phyloP scores from a whole-genome alignment of 2,797 vertebrate genomes.

The Neosilurus mollespiculum region DNA sequence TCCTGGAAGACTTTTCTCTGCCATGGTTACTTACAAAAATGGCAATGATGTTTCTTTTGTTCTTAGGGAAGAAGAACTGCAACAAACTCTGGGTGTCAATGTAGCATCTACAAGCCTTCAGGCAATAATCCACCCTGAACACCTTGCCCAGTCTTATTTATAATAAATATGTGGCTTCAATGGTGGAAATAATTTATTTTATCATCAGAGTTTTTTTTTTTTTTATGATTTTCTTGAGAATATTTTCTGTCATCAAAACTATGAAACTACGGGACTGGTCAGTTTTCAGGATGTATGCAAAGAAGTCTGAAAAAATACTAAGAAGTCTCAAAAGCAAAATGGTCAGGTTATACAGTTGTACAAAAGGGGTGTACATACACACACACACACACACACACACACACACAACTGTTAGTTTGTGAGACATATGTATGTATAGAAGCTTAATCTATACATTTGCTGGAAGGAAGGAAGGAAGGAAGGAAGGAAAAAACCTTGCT shows the following conservation, averaged over 20 bases:
- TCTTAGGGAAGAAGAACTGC: not conserved
- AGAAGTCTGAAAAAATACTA: not conserved
- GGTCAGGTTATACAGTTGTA: not conserved
- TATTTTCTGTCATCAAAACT: not conserved
- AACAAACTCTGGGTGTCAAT: not conserved
- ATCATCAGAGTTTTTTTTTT: not conserved
- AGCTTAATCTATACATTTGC: not conserved
- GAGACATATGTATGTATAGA: not conserved
- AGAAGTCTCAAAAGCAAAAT: not conserved
- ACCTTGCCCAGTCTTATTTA: not conserved
- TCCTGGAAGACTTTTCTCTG: slow-evolving; percentile 16
- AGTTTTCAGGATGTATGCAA: not conserved
- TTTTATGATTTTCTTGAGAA: not conserved
- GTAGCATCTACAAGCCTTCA: not conserved
- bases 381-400: no score
- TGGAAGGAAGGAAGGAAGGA: not conserved
- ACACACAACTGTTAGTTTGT: no score
- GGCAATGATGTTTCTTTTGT: slow-evolving; percentile 5
- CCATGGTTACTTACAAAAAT: slow-evolving; percentile 16
- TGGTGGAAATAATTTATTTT: not conserved
- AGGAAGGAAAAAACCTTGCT: not conserved
- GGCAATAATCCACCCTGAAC: not conserved
- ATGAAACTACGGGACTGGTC: not conserved
- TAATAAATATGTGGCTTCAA: not conserved
- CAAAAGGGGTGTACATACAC: not conserved